phyloP scores from a whole-genome alignment of 2,888 invertebrate species.

The Asteroscopus sphinx region DNA sequence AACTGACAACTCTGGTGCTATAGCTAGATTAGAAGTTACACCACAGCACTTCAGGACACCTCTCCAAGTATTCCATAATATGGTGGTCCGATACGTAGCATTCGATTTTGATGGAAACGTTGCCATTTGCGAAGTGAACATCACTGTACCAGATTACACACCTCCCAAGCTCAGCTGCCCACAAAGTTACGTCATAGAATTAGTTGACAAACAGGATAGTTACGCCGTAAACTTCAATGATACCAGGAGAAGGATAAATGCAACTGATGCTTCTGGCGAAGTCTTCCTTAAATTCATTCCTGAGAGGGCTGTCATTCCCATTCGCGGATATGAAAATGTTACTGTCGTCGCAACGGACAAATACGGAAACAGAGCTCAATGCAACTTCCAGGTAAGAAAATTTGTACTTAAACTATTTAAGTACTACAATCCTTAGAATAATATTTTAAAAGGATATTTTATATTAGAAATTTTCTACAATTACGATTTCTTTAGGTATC shows the following conservation, averaged over 20 bases:
- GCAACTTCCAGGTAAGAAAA: slow-evolving; percentile 95
- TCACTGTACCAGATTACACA: slow-evolving; percentile 97
- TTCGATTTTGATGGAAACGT: slow-evolving; percentile 99
- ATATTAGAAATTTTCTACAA: no score
- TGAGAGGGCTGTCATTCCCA: slow-evolving; percentile 95
- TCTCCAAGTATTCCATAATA: slow-evolving; percentile 96
- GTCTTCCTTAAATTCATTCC: slow-evolving; percentile 95
- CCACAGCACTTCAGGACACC: slow-evolving; percentile 97
- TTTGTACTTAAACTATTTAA: neutral
- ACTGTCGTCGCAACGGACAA: slow-evolving; percentile 97
- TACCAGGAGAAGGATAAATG: slow-evolving; percentile 95
- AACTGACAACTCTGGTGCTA: slow-evolving; percentile 98
- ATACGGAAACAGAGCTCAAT: slow-evolving; percentile 96
- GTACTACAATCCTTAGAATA: neutral
- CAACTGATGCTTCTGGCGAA: slow-evolving; percentile 96
- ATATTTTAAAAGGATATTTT: neutral
- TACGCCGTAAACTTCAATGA: slow-evolving; percentile 98
- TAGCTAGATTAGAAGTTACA: slow-evolving; percentile 97
- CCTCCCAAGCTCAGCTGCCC: slow-evolving; percentile 97
- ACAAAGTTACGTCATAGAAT: slow-evolving; percentile 97
- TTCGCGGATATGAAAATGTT: slow-evolving; percentile 97
- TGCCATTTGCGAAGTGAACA: slow-evolving; percentile 98
- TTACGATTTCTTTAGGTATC: slow-evolving; percentile 89
- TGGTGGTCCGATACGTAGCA: slow-evolving; percentile 98
- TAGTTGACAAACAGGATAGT: slow-evolving; percentile 96